Percentiles rank a stretch among this genome's conserved stretches.
Conservation (phyloP, 1,140 invertebrate species). For the Nymphalis io region DNA sequence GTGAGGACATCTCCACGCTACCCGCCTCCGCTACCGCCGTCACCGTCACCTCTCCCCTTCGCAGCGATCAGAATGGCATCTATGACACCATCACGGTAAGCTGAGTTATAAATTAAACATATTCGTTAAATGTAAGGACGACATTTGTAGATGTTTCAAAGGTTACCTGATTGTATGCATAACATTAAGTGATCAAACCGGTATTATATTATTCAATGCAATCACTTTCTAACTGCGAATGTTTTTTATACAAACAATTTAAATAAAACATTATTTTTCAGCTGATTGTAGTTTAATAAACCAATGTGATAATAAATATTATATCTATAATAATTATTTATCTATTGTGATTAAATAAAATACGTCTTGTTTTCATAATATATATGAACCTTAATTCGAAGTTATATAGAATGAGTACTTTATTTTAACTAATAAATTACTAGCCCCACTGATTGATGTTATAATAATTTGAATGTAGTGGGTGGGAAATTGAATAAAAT, state of each 20-base stretch:
- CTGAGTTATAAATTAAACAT: slow-evolving; percentile 17
- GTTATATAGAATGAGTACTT: not conserved
- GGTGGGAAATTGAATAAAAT: slow-evolving; percentile 61
- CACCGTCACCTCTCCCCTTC: slow-evolving; percentile 46
- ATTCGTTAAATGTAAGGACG: slow-evolving; percentile 12
- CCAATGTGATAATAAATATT: too few species aligned
- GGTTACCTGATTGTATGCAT: not conserved
- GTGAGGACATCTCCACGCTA: slow-evolving; percentile 40
- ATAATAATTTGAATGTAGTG: slow-evolving; percentile 48
- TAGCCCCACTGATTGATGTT: slow-evolving; percentile 40
- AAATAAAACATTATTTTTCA: not conserved
- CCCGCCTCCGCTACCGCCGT: slow-evolving; percentile 37
- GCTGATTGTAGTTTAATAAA: too few species aligned
- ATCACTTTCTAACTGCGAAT: not conserved
- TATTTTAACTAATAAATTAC: slow-evolving; percentile 37
- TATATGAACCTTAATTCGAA: too few species aligned
- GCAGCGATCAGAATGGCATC: slow-evolving; percentile 70
- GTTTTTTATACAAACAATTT: not conserved
- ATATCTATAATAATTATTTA: too few species aligned
- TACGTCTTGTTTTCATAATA: too few species aligned
- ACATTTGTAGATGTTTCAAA: slow-evolving; percentile 1
- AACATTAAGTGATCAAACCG: slow-evolving; percentile 19
- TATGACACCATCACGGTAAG: slow-evolving; percentile 74
- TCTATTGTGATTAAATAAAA: too few species aligned
- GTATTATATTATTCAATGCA: slow-evolving; percentile 1